phyloP scores from a whole-genome alignment of 2,113 vertebrate species.

The Archilochus colubris region DNA sequence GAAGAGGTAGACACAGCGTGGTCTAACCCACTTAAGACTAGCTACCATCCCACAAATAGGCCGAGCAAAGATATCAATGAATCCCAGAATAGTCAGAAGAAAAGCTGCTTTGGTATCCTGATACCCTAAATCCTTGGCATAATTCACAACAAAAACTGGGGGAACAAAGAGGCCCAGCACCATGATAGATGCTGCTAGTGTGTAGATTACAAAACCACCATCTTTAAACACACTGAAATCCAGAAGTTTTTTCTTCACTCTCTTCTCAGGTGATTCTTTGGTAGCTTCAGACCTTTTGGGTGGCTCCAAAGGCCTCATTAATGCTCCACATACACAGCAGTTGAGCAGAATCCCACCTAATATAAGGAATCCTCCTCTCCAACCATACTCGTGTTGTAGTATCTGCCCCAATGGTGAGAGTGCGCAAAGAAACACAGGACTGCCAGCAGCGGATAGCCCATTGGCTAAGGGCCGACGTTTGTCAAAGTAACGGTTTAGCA shows the following conservation, averaged over 20 bases:
- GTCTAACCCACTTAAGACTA: slow-evolving; percentile 87
- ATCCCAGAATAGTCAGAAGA: slow-evolving; percentile 90
- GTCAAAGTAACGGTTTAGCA: slow-evolving; percentile 95
- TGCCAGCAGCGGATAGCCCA: slow-evolving; percentile 91
- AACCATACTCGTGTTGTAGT: slow-evolving; percentile 87
- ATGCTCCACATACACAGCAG: slow-evolving; percentile 91
- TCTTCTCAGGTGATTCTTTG: slow-evolving; percentile 32
- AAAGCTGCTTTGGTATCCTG: slow-evolving; percentile 89
- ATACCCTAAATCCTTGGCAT: slow-evolving; percentile 89
- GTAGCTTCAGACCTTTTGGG: slow-evolving; percentile 54
- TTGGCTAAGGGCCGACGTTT: slow-evolving; percentile 92
- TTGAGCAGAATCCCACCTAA: slow-evolving; percentile 91
- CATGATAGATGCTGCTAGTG: slow-evolving; percentile 91
- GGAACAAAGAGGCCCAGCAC: slow-evolving; percentile 95
- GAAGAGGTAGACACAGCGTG: slow-evolving; percentile 91
- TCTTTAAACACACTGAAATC: slow-evolving; percentile 92
- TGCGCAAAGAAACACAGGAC: slow-evolving; percentile 90
- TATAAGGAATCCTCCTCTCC: slow-evolving; percentile 95
- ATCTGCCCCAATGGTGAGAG: slow-evolving; percentile 92
- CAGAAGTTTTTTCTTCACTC: slow-evolving; percentile 82
- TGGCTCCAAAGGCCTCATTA: slow-evolving; percentile 87
- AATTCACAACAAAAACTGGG: slow-evolving; percentile 93
- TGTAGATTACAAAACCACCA: slow-evolving; percentile 88
- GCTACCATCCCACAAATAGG: slow-evolving; percentile 88
- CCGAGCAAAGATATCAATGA: slow-evolving; percentile 92